Base-by-base conservation (phyloP, 2,888 invertebrate genomes). In the Blera fallax region DNA sequence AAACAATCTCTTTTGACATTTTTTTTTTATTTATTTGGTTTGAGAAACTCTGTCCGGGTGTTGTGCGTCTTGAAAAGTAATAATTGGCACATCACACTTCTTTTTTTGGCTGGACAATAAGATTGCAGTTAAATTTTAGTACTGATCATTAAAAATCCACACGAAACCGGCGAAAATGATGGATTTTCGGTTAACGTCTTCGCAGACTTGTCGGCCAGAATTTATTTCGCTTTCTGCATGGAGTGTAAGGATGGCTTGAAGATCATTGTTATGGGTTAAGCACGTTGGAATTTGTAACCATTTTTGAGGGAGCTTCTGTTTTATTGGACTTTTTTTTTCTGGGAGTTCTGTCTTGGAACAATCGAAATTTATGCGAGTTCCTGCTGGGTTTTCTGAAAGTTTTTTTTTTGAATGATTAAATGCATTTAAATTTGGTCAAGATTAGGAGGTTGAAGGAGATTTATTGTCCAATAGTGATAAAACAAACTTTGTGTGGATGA, bases 91-190 rank as follows among this genome's bases (percentile, higher is more conserved):
- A 67, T 56, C 65, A 27, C 27, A 32, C 21, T 37, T 32, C 10
- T 50, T n/a, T 32, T 24, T 34, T 27, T 18, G 21, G 56, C 29
- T 27, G 24, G 50, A 60, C 69, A 77, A 77, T 77, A 48, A 34
- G 67, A 77, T 40, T 77, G 67, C 77, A 60, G 77, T 69, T 50
- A 60, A 77, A 62, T 69, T 77, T 77, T 77, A 77, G 77, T 60
- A 58, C 58, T 11, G 56, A 77, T 77, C 77, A 52, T 77, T 77
- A 77, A 77, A 77, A 77, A 32, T 58, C 76, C 65, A 27, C 69
- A 69, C 43, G 54, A 27, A 69, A 18, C 43, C 32, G 56, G 56
- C 6, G 27, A 40, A 56, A 48, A 67, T 76, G 76, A 67, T 67
- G 58, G 48, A 67, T 48, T 67, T 76, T 67, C 45, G 50, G 76